Percentiles rank a stretch among this genome's conserved stretches.
These are phyloP conservation scores for Nanger granti DNA, from an alignment of 2,113 vertebrate species.

Conservation along the genomic window DNA sequence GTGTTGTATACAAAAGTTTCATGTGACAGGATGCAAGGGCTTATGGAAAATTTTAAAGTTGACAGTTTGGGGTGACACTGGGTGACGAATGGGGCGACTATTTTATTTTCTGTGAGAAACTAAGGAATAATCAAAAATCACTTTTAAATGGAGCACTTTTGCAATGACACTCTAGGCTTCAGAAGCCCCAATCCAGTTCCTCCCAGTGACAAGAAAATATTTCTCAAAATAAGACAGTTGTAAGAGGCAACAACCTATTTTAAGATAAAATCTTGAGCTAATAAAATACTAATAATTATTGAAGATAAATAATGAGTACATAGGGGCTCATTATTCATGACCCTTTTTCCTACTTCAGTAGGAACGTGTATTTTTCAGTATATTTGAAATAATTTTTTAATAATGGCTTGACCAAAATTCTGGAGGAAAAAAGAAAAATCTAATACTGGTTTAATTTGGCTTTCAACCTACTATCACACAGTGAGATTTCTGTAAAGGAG, in stretches of 20 bases:
- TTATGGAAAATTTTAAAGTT: not conserved
- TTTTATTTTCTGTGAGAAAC: not conserved
- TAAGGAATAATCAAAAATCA: not conserved
- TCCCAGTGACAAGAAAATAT: not conserved
- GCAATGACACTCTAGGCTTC: not conserved
- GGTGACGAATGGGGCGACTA: not conserved
- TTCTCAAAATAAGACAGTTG: not conserved
- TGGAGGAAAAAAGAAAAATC: not conserved
- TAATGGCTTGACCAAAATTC: not conserved
- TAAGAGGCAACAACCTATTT: not conserved
- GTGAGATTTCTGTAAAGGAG: not conserved
- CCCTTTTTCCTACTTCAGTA: not conserved
- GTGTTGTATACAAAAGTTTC: not conserved
- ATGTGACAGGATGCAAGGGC: not conserved
- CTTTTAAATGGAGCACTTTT: not conserved
- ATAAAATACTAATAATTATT: not conserved
- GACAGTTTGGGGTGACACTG: not conserved
- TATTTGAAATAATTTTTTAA: not conserved
- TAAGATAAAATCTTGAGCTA: not conserved
- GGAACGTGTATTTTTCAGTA: not conserved
- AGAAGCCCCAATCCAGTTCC: not conserved
- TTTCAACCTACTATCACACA: not conserved
- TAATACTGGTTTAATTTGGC: not conserved
- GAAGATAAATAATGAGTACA: not conserved
- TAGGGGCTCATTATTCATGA: not conserved